These are phyloP conservation scores for Phrynocephalus vlangalii DNA, from an alignment of 2,797 vertebrate species.

Conservation along the genomic window DNA sequence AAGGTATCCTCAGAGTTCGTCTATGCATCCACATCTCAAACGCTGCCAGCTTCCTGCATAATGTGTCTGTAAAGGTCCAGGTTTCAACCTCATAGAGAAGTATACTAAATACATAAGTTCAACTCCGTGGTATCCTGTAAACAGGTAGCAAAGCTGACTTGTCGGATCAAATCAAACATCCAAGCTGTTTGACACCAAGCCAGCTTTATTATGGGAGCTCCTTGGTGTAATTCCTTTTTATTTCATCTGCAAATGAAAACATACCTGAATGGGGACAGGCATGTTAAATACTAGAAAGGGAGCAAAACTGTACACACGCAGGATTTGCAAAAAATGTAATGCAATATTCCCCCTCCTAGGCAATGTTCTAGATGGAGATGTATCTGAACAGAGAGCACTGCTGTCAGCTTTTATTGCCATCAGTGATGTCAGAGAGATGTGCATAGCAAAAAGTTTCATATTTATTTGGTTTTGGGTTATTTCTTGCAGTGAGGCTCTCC, in stretches of 20 bases:
- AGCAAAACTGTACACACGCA: background rate
- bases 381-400: background rate
- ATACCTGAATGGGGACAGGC: background rate
- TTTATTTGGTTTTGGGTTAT: constrained; percentile 1
- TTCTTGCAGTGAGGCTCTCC: background rate
- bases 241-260: constrained; percentile 34
- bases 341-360: no score
- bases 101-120: no score
- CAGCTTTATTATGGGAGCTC: constrained; percentile 25
- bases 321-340: background rate
- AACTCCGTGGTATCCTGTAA: constrained; percentile 44
- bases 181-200: constrained; percentile 25
- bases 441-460: background rate
- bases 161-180: constrained; percentile 13
- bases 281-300: background rate
- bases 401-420: background rate
- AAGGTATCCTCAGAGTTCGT: no score
- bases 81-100: no score
- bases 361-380: background rate
- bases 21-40: no score
- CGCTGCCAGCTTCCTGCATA: no score
- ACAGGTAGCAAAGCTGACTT: constrained; percentile 14
- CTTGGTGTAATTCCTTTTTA: constrained; percentile 16
- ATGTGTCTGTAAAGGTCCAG: no score
- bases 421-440: background rate